Conservation (phyloP, 2,113 vertebrate species). For the Tragelaphus scriptus region DNA sequence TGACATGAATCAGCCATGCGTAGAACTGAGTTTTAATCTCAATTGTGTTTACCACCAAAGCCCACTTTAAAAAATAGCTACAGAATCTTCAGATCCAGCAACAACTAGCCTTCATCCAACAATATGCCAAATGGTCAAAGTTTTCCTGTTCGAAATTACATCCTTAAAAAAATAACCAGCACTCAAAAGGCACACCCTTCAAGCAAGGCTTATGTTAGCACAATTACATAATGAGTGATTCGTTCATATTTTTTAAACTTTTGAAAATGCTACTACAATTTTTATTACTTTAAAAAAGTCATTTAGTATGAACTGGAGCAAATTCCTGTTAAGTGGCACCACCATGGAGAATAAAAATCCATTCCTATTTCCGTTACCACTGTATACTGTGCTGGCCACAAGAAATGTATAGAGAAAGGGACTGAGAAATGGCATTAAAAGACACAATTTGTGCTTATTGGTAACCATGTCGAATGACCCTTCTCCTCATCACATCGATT, state of each 20-base stretch:
- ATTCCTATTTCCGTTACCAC: neutral
- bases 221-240: neutral
- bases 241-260: neutral
- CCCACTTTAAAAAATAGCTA: neutral
- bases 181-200: neutral
- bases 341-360: neutral
- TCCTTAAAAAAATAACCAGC: neutral
- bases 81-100: neutral
- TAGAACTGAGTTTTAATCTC: neutral
- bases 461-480: slow-evolving; percentile 1
- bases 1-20: neutral
- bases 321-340: neutral
- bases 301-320: slow-evolving; percentile 7
- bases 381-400: neutral
- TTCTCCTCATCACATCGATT: slow-evolving; percentile 12
- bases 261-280: neutral
- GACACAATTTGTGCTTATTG: slow-evolving; percentile 10
- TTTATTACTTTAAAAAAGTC: slow-evolving; percentile 19
- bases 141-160: neutral
- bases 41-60: neutral
- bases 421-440: slow-evolving; percentile 9
- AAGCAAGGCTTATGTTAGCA: neutral
- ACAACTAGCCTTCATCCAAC: neutral
- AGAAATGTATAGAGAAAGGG: neutral
- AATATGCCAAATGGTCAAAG: neutral